These are phyloP conservation scores for Anastrepha ludens DNA, from an alignment of 1,140 invertebrate species.

Conservation along the genomic window DNA sequence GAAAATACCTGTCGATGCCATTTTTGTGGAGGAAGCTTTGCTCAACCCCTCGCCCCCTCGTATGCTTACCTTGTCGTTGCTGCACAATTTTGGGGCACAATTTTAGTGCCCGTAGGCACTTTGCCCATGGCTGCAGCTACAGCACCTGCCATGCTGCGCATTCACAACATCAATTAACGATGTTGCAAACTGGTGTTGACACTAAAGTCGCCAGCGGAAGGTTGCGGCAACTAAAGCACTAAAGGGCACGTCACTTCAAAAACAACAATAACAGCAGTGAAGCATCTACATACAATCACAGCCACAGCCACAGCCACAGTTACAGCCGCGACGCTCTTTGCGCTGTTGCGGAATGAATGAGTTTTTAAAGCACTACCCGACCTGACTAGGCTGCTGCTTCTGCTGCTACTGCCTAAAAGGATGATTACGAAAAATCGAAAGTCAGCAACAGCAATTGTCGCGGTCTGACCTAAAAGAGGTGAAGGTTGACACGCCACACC, in stretches of 20 bases:
- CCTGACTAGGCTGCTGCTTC: not conserved
- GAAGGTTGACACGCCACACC: not conserved
- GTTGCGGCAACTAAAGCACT: not conserved
- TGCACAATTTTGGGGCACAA: not conserved
- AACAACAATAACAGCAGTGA: not conserved
- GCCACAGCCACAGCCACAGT: not conserved
- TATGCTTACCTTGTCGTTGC: not conserved
- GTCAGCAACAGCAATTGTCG: constrained; percentile 25
- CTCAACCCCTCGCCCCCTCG: too few relatives aligned
- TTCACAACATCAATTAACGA: constrained; percentile 48
- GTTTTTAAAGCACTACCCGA: not conserved
- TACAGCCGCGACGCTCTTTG: not conserved
- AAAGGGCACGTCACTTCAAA: not conserved
- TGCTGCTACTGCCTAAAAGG: not conserved
- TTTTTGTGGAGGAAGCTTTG: too few relatives aligned
- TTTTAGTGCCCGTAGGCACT: not conserved
- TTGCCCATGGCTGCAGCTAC: not conserved
- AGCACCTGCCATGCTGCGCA: not conserved
- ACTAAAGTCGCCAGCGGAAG: constrained; percentile 22
- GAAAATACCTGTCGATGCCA: not conserved
- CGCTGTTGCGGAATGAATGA: constrained; percentile 16
- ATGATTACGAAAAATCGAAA: constrained; percentile 6
- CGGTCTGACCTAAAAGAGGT: constrained; percentile 35
- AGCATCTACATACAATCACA: not conserved
- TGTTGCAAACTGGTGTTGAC: constrained; percentile 49